Evolutionary conservation across 2,888 invertebrate species (phyloP).

Genomic region (Listrodromus nycthemerus): DNA sequence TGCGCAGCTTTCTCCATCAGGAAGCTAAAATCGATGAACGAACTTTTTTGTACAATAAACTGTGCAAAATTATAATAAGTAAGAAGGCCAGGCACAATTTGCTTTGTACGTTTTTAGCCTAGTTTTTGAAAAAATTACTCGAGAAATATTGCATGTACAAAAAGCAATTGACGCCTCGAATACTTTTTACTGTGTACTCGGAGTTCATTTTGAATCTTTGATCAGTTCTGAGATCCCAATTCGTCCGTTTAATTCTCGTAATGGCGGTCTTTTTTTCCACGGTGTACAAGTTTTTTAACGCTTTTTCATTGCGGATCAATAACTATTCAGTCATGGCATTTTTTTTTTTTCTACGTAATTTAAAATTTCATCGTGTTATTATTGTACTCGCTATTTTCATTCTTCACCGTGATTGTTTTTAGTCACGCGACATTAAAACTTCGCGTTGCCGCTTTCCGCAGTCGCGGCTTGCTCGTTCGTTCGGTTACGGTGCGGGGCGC

Average conservation of each 20-base stretch:
- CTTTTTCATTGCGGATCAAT: background rate
- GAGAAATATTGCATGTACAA: too few species aligned
- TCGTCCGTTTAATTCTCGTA: background rate
- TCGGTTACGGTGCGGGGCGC: background rate
- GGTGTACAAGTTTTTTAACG: background rate
- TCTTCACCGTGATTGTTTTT: background rate
- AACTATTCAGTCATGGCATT: background rate
- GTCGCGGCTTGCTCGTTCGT: background rate
- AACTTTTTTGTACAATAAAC: too few species aligned
- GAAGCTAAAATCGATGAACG: too few species aligned
- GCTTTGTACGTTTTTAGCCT: too few species aligned
- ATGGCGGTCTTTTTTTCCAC: background rate
- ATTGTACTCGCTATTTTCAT: background rate
- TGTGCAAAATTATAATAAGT: too few species aligned
- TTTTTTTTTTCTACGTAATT: background rate
- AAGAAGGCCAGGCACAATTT: too few species aligned
- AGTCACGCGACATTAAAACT: background rate
- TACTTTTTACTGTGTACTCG: too few species aligned
- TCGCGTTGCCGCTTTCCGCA: background rate
- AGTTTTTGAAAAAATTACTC: too few species aligned
- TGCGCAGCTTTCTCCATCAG: too few species aligned
- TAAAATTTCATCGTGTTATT: background rate
- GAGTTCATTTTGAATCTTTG: too few species aligned
- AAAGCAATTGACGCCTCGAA: too few species aligned
- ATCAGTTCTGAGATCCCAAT: too few species aligned